A percentile compares a stretch with the other conserved stretches of the same genome.
Conservation (phyloP, 2,888 invertebrate species). For the Megaustenia siamemsis region DNA sequence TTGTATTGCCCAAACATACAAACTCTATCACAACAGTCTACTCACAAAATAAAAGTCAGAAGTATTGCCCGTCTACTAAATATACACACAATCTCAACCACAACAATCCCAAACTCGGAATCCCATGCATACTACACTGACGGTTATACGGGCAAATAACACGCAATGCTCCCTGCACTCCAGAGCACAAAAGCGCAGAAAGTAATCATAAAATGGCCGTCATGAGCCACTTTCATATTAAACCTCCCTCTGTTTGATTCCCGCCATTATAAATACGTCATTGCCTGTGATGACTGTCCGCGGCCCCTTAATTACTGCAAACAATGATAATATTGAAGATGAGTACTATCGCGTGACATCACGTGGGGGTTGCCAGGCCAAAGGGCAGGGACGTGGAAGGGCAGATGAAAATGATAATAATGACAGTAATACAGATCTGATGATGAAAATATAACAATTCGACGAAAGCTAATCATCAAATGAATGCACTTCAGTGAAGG, state of each 20-base stretch:
- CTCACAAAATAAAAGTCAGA: too few species aligned
- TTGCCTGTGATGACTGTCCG: slow-evolving; percentile 14
- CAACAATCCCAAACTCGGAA: too few species aligned
- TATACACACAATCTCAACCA: too few species aligned
- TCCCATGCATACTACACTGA: neutral
- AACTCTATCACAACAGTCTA: too few species aligned
- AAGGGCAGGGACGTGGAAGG: slow-evolving; percentile 19
- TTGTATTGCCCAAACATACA: too few species aligned
- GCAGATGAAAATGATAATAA: slow-evolving; percentile 43
- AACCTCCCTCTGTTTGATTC: slow-evolving; percentile 12
- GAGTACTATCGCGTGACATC: slow-evolving; percentile 32
- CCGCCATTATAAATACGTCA: slow-evolving; percentile 32
- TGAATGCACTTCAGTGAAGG: slow-evolving; percentile 9
- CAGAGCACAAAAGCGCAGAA: neutral
- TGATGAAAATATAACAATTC: slow-evolving; percentile 41
- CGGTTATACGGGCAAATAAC: slow-evolving; percentile 1
- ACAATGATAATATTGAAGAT: slow-evolving; percentile 46
- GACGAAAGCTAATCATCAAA: slow-evolving; percentile 20
- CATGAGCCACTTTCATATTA: slow-evolving; percentile 17
- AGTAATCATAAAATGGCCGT: slow-evolving; percentile 33
- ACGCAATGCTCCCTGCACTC: slow-evolving; percentile 3
- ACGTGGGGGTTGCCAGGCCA: slow-evolving; percentile 13
- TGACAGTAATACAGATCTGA: slow-evolving; percentile 27
- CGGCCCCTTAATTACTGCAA: slow-evolving; percentile 33
- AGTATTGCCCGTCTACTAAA: neutral